Conservation (phyloP, 2,113 vertebrate species). For the Callipepla californica region DNA sequence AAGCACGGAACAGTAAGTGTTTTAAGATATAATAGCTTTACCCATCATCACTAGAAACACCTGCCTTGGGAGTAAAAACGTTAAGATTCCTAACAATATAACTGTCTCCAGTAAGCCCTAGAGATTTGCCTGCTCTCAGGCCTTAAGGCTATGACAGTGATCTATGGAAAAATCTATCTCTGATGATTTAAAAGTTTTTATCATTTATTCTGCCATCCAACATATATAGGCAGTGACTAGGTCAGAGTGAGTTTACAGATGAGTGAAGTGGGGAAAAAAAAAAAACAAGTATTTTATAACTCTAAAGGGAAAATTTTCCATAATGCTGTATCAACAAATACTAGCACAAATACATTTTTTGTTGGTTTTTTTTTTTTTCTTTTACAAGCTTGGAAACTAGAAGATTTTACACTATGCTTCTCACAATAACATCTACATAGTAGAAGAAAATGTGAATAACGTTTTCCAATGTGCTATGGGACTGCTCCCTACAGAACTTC, state of each 20-base stretch:
- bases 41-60: background rate
- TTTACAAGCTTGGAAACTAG: background rate
- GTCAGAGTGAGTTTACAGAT: background rate
- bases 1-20: background rate
- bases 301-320: background rate
- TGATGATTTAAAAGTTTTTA: slow-evolving; percentile 30
- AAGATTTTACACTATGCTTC: background rate
- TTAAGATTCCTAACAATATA: background rate
- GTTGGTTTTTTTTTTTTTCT: background rate
- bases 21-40: background rate
- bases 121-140: background rate
- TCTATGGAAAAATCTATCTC: slow-evolving; percentile 31
- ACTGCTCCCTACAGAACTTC: background rate
- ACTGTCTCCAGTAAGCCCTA: background rate
- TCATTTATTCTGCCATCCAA: slow-evolving; percentile 14
- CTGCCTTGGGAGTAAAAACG: background rate
- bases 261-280: background rate
- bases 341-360: too few relatives aligned
- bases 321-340: background rate
- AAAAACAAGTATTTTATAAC: background rate
- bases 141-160: slow-evolving; percentile 46
- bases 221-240: background rate
- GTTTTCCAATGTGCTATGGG: background rate
- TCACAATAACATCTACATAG: background rate
- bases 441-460: background rate